These are phyloP conservation scores for Malachius bipustulatus DNA, from an alignment of 2,888 invertebrate species.

Conservation along the genomic window DNA sequence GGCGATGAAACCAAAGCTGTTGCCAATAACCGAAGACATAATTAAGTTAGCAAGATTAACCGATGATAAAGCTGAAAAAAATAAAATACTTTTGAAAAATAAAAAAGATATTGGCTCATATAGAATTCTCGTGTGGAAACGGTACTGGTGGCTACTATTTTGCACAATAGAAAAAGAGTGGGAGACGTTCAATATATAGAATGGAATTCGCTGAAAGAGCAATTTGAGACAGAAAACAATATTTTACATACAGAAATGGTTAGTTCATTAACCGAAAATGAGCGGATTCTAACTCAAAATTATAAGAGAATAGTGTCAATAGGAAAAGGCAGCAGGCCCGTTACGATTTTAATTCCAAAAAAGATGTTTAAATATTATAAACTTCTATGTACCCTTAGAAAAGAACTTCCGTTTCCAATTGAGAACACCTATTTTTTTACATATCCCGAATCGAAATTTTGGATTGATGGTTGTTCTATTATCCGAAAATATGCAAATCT, in stretches of 20 bases:
- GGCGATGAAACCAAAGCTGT: conserved; percentile 2
- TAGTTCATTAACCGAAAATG: conserved; percentile 11
- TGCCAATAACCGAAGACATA: background rate
- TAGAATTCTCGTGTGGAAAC: conserved; percentile 15
- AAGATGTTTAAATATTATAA: conserved; percentile 11
- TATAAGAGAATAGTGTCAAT: conserved; percentile 13
- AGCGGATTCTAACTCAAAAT: conserved; percentile 15
- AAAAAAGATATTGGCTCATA: conserved; percentile 7
- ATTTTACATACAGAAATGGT: conserved; percentile 9
- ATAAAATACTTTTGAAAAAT: conserved; percentile 9
- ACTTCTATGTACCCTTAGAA: conserved; percentile 12
- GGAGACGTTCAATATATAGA: conserved; percentile 17
- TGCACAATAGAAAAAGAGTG: conserved; percentile 17
- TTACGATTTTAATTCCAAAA: conserved; percentile 17
- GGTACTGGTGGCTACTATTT: conserved; percentile 13
- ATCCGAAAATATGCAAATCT: conserved; percentile 17
- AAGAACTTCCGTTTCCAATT: conserved; percentile 9
- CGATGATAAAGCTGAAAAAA: conserved; percentile 10
- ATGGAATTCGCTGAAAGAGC: conserved; percentile 11
- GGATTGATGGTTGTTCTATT: conserved; percentile 17
- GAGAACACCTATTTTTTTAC: conserved; percentile 17
- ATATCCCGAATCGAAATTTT: conserved; percentile 13
- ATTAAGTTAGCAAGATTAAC: background rate
- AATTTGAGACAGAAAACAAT: conserved; percentile 6
- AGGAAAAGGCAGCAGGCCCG: conserved; percentile 15